Conservation (phyloP, 2,888 invertebrate species). For the Habroteleia sp. region DNA sequence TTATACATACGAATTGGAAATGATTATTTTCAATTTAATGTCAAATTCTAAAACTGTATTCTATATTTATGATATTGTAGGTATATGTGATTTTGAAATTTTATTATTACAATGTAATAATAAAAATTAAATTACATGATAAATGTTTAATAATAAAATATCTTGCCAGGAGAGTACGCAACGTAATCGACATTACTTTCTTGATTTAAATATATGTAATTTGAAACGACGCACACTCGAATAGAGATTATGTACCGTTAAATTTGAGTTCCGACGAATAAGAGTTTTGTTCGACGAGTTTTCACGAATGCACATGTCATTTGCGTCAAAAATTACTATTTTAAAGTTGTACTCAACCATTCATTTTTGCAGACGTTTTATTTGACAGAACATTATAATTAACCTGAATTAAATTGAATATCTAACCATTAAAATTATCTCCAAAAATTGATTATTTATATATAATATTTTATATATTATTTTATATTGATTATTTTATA, state of each 20-base stretch:
- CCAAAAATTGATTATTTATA: too few species aligned
- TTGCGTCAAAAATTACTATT: constrained; percentile 28
- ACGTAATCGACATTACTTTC: constrained; percentile 24
- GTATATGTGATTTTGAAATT: too few species aligned
- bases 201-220: constrained; percentile 31
- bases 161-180: too few species aligned
- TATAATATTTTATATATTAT: too few species aligned
- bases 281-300: constrained; percentile 24
- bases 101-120: not conserved
- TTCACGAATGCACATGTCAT: constrained; percentile 31
- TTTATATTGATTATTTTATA: too few species aligned
- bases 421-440: too few species aligned
- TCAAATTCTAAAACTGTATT: too few species aligned
- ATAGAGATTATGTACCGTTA: constrained; percentile 28
- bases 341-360: constrained; percentile 2
- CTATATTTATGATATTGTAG: too few species aligned
- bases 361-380: not conserved
- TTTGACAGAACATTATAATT: too few species aligned
- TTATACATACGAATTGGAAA: too few species aligned
- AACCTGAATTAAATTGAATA: too few species aligned
- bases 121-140: not conserved
- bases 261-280: constrained; percentile 30
- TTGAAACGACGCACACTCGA: constrained; percentile 20
- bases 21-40: too few species aligned
- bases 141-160: constrained; percentile 2